These are phyloP conservation scores for Stictonetta naevosa DNA, from an alignment of 2,113 vertebrate genomes.

Conservation along the genomic window DNA sequence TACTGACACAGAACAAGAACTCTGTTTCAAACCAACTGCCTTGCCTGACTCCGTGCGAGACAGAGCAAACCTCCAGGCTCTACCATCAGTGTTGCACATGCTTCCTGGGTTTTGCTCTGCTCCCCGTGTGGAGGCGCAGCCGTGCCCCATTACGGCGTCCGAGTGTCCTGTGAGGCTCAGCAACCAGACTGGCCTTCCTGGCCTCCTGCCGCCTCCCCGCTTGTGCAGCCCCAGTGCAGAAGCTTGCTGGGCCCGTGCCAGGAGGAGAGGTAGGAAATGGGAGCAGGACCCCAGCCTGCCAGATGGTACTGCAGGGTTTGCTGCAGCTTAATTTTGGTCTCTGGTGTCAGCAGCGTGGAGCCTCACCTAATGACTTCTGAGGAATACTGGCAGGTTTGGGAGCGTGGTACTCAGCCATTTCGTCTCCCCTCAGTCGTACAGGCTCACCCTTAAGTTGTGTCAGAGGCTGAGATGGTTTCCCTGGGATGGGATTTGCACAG, in stretches of 20 bases:
- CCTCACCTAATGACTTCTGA: rapidly evolving
- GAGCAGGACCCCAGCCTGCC: not conserved
- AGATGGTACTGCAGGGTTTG: not conserved
- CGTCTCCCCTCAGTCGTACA: rapidly evolving
- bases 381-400: not conserved
- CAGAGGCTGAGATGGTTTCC: not conserved
- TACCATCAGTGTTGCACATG: not conserved
- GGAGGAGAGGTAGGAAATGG: not conserved
- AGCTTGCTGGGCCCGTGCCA: not conserved
- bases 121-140: not conserved
- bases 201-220: rapidly evolving
- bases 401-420: rapidly evolving
- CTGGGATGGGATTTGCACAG: not conserved
- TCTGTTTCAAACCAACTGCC: not conserved
- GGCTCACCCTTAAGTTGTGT: not conserved
- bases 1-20: not conserved
- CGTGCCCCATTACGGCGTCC: rapidly evolving
- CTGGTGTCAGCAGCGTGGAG: not conserved
- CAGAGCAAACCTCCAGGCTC: not conserved
- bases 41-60: rapidly evolving
- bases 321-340: not conserved
- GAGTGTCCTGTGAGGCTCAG: rapidly evolving
- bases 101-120: not conserved
- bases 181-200: not conserved
- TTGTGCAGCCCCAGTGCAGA: not conserved